A percentile compares a stretch with the other conserved stretches of the same genome.
phyloP scores from a whole-genome alignment of 2,113 vertebrate species.

The Eidolon helvum region DNA sequence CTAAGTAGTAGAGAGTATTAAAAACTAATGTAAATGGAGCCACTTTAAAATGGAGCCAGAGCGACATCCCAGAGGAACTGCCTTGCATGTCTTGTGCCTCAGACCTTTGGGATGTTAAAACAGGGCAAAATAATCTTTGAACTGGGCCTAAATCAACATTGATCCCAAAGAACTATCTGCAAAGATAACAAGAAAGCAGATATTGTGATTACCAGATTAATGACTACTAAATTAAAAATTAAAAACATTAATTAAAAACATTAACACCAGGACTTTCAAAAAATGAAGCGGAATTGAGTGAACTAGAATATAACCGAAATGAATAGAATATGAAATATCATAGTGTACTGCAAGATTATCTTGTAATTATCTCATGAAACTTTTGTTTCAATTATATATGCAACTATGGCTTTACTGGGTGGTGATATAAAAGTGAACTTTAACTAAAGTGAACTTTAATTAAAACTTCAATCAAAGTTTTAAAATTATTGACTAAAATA shows the following conservation, averaged over 20 bases:
- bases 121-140: too few relatives aligned
- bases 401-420: not conserved
- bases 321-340: not conserved
- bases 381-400: not conserved
- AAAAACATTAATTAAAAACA: too few relatives aligned
- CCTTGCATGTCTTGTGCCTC: not conserved
- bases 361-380: not conserved
- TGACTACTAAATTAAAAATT: too few relatives aligned
- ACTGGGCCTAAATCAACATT: too few relatives aligned
- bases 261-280: not conserved
- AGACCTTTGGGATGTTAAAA: too few relatives aligned
- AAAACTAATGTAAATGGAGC: not conserved
- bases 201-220: too few relatives aligned
- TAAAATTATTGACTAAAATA: not conserved
- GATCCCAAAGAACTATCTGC: too few relatives aligned
- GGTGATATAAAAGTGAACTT: not conserved
- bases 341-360: not conserved
- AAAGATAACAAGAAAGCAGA: too few relatives aligned
- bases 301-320: not conserved
- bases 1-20: not conserved
- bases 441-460: not conserved
- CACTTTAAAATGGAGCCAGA: not conserved
- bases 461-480: not conserved
- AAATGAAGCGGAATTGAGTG: not conserved
- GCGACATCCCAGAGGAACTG: not conserved